Base-by-base conservation (phyloP, 2,797 vertebrate species). In the Pipistrellus pygmaeus region DNA sequence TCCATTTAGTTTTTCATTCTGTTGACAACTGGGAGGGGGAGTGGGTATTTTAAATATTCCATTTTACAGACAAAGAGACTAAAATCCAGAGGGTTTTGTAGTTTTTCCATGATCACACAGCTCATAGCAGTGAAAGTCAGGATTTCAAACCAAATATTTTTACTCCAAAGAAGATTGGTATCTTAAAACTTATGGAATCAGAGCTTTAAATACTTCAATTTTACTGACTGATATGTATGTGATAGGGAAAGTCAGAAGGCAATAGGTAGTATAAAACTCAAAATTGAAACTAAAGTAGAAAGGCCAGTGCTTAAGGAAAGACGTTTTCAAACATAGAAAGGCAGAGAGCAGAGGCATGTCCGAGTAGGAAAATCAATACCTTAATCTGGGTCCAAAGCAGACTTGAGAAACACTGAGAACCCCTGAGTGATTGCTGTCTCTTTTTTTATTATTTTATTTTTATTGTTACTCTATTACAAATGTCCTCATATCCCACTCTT, bases 371-470 rank as follows among this genome's bases (percentile, higher is more conserved):
- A 85, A 76, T 82, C 51, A 83, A 66, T 53, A 48, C 25, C 41
- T 93, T 81, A 91, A 90, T 69, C 55, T 87, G 44, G 14, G 30
- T 71, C 76, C 85, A 41, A 88, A 87, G 73, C 53, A n/a, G 85
- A 80, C 30, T 85, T 78, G 32, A 76, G 55, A 73, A 82, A 76
- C 25, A 73, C n/a, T 64, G 21, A 88, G 25, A 35, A 7, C 35
- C 89, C 66, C 55, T 84, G n/a, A 71, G 53, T 4, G 68, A 91
- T 0, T 30, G 0, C 2, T 85, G n/a, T 72, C 27, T 64, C 88
- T 95, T 64, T 60, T 60, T 27, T 6, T 60, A 60, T 27, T 27
- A 13, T 60, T 60, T 60, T 60, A 60, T 60, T 60, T 60, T 60
- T 60, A 60, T 60, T 90, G 2, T 64, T n/a, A n/a, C 12, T 64